phyloP scores from a whole-genome alignment of 2,797 vertebrate genomes.

The Lophotriccus pileatus region DNA sequence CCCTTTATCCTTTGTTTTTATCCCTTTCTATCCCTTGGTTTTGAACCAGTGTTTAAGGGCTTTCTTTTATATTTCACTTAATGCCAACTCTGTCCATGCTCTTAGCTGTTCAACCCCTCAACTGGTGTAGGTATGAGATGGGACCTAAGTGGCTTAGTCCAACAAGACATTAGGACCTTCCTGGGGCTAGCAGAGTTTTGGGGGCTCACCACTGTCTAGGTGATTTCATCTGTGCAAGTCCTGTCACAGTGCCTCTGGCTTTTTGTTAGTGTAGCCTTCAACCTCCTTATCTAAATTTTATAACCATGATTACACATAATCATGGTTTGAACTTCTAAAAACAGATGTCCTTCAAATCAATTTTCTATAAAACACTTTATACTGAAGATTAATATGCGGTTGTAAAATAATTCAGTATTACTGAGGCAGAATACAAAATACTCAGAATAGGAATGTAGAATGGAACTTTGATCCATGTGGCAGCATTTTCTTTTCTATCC shows the following conservation, averaged over 20 bases:
- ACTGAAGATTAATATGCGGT: neutral
- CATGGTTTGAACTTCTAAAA: neutral
- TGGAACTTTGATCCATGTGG: neutral
- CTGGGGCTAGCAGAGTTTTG: neutral
- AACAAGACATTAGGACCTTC: neutral
- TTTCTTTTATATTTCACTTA: neutral
- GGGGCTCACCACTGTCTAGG: neutral
- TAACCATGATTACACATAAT: neutral
- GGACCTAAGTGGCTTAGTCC: neutral
- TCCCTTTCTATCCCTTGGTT: neutral
- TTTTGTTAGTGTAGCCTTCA: neutral
- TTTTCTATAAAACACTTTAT: slow-evolving; percentile 10
- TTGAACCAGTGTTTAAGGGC: neutral
- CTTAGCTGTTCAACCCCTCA: neutral
- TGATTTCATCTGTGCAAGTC: neutral
- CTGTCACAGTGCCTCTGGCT: neutral
- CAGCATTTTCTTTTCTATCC: slow-evolving; percentile 6
- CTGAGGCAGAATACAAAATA: neutral
- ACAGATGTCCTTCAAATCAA: neutral
- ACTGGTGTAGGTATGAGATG: neutral
- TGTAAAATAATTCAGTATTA: slow-evolving; percentile 16
- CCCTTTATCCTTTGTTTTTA: neutral
- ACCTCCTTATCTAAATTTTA: neutral
- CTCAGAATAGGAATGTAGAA: neutral
- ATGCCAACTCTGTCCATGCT: neutral